These are phyloP conservation scores for Cantharis lateralis DNA, from an alignment of 2,888 invertebrate genomes.

Conservation along the genomic window DNA sequence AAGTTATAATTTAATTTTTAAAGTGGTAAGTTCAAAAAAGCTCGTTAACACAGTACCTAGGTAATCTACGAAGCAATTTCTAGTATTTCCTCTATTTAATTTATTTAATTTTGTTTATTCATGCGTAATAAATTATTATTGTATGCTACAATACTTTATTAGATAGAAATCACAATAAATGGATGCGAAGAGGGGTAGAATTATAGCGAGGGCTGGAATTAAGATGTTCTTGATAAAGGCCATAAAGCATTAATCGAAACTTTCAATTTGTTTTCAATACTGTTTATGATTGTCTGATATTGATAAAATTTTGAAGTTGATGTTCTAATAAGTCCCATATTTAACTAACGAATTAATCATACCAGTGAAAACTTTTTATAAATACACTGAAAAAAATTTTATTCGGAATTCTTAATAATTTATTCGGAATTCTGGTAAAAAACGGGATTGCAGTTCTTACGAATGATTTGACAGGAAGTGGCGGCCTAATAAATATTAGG, in stretches of 20 bases:
- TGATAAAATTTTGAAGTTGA: not conserved
- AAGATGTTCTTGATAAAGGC: conserved; percentile 12
- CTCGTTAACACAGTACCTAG: not conserved
- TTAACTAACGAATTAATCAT: no score
- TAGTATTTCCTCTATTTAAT: conserved; percentile 1
- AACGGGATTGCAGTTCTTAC: no score
- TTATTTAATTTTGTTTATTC: conserved; percentile 20
- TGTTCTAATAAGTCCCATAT: no score
- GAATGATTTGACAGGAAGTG: no score
- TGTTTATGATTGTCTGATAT: not conserved
- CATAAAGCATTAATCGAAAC: not conserved
- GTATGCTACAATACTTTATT: conserved; percentile 43
- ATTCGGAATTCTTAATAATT: no score
- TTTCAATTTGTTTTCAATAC: not conserved
- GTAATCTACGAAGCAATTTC: not conserved
- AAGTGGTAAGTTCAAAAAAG: not conserved
- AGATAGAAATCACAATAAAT: conserved; percentile 47
- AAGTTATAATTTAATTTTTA: not conserved
- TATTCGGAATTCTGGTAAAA: no score
- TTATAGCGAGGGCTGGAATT: conserved; percentile 18
- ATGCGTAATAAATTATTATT: conserved; percentile 40
- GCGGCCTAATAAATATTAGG: no score
- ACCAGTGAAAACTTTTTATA: no score
- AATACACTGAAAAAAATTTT: no score
- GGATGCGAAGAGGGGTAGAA: conserved; percentile 43